Evolutionary conservation across 1,140 invertebrate species (phyloP), one percentile per base, ranked within the genome.

Genomic region (Aphelenchoides avenae): DNA sequence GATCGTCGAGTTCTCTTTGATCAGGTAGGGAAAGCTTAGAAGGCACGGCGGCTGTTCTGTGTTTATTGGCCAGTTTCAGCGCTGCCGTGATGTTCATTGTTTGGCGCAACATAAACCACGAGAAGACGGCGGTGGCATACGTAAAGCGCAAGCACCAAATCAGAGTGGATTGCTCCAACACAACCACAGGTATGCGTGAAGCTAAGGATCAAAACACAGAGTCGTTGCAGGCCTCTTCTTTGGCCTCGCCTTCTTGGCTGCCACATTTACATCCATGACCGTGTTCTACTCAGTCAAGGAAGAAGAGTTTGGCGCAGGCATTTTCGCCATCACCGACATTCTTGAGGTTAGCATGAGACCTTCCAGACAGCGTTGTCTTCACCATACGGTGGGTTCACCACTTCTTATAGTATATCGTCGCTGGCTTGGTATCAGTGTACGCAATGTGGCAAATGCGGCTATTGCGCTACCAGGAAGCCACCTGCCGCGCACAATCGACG

Each of bases 1-100:
- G 77, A 94, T 94, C 64, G 91, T 96, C 70, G 90, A 96, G 77
- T 96, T 95, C 78, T 91, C 89, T 56, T 80, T 97, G 40, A 94
- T 97, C 75, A n/a, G n/a, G n/a, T n/a, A n/a, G n/a, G n/a, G n/a
- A n/a, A n/a, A n/a, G n/a, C n/a, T n/a, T n/a, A n/a, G n/a, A n/a
- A n/a, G n/a, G n/a, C n/a, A n/a, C n/a, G n/a, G n/a, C n/a, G n/a
- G n/a, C n/a, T n/a, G n/a, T n/a, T n/a, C n/a, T n/a, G n/a, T n/a
- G n/a, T n/a, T n/a, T n/a, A n/a, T n/a, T n/a, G n/a, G n/a, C n/a
- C n/a, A n/a, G n/a, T n/a, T n/a, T n/a, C n/a, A 91, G 89, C 18
- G 91, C 92, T 22, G 91, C 91, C 44, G 89, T 97, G 22, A 87
- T 96, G 69, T 96, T 93, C 78, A 89, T 95, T 39, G 94, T 96